phyloP scores from a whole-genome alignment of 2,888 invertebrate species.

The Horisme vitalbata region DNA sequence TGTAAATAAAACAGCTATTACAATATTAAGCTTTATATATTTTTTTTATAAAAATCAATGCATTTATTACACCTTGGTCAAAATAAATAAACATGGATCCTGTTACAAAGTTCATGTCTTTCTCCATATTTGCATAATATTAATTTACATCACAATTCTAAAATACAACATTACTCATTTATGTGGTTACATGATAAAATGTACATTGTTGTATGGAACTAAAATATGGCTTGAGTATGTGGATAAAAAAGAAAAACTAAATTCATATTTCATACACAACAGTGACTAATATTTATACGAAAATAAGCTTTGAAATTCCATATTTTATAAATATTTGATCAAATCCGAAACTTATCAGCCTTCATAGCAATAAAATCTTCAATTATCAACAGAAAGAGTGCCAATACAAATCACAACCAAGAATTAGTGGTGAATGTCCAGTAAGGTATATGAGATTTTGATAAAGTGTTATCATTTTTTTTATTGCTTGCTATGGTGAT shows the following conservation, averaged over 20 bases:
- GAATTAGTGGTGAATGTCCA: too few relatives aligned
- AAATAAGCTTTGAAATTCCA: neutral
- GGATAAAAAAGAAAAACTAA: too few relatives aligned
- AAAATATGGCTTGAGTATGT: slow-evolving; percentile 64
- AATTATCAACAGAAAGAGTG: too few relatives aligned
- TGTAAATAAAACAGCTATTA: slow-evolving; percentile 59
- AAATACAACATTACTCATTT: slow-evolving; percentile 35
- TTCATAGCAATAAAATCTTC: too few relatives aligned
- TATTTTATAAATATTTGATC: neutral
- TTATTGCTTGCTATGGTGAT: neutral
- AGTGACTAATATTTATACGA: too few relatives aligned
- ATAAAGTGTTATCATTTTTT: too few relatives aligned
- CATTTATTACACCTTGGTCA: slow-evolving; percentile 68
- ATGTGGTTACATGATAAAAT: slow-evolving; percentile 29
- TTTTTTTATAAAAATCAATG: slow-evolving; percentile 75
- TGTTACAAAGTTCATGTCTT: slow-evolving; percentile 37
- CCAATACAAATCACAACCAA: too few relatives aligned
- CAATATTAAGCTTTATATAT: slow-evolving; percentile 66
- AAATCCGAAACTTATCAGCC: neutral
- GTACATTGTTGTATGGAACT: slow-evolving; percentile 62
- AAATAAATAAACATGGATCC: slow-evolving; percentile 54
- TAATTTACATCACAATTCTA: slow-evolving; percentile 25
- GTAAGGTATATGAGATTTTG: too few relatives aligned
- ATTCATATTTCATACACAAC: too few relatives aligned
- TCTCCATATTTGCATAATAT: slow-evolving; percentile 17